Evolutionary conservation across 2,797 vertebrate species (phyloP).

Genomic region (Silurus aristotelis): DNA sequence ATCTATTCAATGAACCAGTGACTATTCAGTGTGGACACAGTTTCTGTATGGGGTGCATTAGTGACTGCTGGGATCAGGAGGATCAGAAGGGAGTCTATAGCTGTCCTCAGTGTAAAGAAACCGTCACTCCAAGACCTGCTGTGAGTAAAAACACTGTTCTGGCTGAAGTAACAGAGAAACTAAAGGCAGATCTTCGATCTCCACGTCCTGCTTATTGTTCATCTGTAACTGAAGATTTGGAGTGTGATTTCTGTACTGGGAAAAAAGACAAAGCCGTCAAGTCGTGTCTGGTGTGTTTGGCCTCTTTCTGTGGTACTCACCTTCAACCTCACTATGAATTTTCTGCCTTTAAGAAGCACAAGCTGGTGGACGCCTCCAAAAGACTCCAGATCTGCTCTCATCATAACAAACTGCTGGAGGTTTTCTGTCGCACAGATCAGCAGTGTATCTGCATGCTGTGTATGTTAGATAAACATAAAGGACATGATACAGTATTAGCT

Average conservation of each 20-base stretch:
- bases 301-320: not conserved
- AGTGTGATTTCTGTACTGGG: constrained; percentile 14
- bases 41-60: constrained; percentile 37
- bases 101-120: constrained; percentile 34
- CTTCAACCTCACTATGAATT: too few relatives aligned
- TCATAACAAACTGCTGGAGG: constrained; percentile 3
- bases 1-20: constrained; percentile 29
- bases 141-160: not conserved
- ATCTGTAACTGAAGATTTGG: not conserved
- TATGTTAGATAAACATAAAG: constrained; percentile 5
- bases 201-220: too few relatives aligned
- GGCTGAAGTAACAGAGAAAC: not conserved
- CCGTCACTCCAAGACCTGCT: constrained; percentile 21
- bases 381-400: constrained; percentile 22
- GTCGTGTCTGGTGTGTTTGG: constrained; percentile 8
- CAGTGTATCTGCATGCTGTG: constrained; percentile 14
- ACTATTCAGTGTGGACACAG: constrained; percentile 30
- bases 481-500: constrained; percentile 19
- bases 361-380: constrained; percentile 11
- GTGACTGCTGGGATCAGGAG: constrained; percentile 34
- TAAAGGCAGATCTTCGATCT: not conserved
- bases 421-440: constrained; percentile 10
- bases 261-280: not conserved
- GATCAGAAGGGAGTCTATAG: constrained; percentile 16
- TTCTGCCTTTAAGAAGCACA: not conserved